phyloP scores from a whole-genome alignment of 2,888 invertebrate species.

The Cephus runcator region DNA sequence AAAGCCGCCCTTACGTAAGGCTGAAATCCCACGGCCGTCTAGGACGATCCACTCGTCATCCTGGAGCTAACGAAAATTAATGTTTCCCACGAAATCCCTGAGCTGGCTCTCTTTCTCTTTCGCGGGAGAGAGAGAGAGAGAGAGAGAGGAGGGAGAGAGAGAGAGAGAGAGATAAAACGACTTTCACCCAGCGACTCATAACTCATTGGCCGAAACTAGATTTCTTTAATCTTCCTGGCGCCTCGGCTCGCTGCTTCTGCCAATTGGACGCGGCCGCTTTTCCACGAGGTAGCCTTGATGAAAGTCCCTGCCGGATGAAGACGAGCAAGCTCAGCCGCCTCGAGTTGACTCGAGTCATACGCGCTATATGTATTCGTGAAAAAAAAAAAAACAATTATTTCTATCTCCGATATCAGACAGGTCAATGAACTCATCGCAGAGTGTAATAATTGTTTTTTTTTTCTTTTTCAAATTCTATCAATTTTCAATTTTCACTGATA shows the following conservation, averaged over 20 bases:
- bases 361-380: background rate
- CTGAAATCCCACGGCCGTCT: background rate
- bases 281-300: background rate
- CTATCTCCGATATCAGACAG: background rate
- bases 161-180: background rate
- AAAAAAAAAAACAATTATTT: background rate
- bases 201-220: conserved; percentile 7
- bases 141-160: background rate
- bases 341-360: background rate
- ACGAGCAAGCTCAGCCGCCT: background rate
- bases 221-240: background rate
- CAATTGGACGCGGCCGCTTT: background rate
- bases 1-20: background rate
- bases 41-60: conserved; percentile 2
- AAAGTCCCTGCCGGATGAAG: background rate
- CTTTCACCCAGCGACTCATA: conserved; percentile 1
- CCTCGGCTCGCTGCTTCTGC: background rate
- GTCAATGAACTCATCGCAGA: background rate
- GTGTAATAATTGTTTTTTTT: too few relatives aligned
- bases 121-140: background rate
- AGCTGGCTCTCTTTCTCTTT: background rate
- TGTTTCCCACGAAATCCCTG: background rate
- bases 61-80: conserved; percentile 4
- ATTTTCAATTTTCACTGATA: background rate
- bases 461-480: background rate